Evolutionary conservation across 2,113 vertebrate genomes (phyloP), one percentile per base, ranked within the genome.

Genomic region (Triplophysa rosa): DNA sequence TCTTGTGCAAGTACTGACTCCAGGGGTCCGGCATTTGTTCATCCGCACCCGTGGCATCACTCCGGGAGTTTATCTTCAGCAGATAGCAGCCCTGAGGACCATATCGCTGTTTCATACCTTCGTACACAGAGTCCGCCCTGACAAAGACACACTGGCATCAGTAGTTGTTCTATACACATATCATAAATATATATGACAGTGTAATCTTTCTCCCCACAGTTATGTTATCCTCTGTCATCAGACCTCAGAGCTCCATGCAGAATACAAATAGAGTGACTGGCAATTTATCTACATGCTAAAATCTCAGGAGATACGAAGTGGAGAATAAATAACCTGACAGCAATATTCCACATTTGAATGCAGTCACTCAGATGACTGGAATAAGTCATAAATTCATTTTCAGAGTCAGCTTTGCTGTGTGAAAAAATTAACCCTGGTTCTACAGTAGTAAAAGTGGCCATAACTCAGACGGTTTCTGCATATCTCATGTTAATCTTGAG

Each of bases 1-100:
- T 96, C 90, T 94, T 98, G 88, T 97, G 95, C 76, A 99, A 93
- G 83, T 99, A 99, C 23, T 99, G 97, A 93, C 95, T 98, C 98
- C 98, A 99, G 77, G 97, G 97, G 90, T 99, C 97, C 73, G 97
- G 98, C 83, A 99, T 99, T 89, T 98, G 97, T 82, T 98, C 98
- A 12, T 97, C 95, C 23, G 91, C 89, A 80, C 94, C 93, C 82
- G 91, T 90, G 26, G 93, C 92, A 63, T 90, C 88, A 2, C 89
- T 90, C 4, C 95, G 93, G 81, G 97, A 98, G 92, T 99, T 99
- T 78, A 98, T 95, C 89, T 98, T 99, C 84, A 99, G 92, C 87
- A 99, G 93, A 87, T 98, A 98, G 87, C 98, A 99, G 67, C 94
- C 95, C 90, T 98, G 96, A 91, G 96, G 91, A 79, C 98, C 97